These are phyloP conservation scores for Raja brachyura DNA, from an alignment of 2,113 vertebrate genomes.

Conservation along the genomic window DNA sequence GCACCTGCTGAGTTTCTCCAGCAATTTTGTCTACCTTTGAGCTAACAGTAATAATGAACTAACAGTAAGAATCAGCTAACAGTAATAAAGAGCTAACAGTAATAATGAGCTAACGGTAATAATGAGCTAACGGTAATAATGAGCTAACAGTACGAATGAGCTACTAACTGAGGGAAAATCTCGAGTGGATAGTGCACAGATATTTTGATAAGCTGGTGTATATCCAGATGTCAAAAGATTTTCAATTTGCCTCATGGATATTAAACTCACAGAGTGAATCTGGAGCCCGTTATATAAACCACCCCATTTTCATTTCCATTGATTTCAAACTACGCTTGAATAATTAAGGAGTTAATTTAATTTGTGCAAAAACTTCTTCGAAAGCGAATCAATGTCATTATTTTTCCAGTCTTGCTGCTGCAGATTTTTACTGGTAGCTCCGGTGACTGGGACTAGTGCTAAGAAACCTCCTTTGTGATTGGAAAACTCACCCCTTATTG, in stretches of 20 bases:
- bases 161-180: too few relatives aligned
- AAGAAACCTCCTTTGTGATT: neutral
- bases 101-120: too few relatives aligned
- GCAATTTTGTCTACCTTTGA: too few relatives aligned
- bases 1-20: too few relatives aligned
- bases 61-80: too few relatives aligned
- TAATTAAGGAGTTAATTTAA: neutral
- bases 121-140: too few relatives aligned
- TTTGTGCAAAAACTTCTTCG: slow-evolving; percentile 1
- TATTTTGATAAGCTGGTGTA: neutral
- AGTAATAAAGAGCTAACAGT: too few relatives aligned
- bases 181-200: too few relatives aligned
- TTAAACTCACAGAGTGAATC: neutral
- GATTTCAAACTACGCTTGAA: neutral
- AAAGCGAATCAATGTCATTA: neutral
- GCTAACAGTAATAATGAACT: too few relatives aligned
- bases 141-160: too few relatives aligned
- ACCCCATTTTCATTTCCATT: neutral
- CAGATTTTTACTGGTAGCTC: neutral
- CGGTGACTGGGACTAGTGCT: neutral
- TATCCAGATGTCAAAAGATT: neutral
- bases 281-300: neutral
- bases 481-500: neutral
- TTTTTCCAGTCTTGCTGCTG: neutral
- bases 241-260: neutral